Conservation (phyloP, 2,113 vertebrate genomes). For the Halcyon senegalensis region DNA sequence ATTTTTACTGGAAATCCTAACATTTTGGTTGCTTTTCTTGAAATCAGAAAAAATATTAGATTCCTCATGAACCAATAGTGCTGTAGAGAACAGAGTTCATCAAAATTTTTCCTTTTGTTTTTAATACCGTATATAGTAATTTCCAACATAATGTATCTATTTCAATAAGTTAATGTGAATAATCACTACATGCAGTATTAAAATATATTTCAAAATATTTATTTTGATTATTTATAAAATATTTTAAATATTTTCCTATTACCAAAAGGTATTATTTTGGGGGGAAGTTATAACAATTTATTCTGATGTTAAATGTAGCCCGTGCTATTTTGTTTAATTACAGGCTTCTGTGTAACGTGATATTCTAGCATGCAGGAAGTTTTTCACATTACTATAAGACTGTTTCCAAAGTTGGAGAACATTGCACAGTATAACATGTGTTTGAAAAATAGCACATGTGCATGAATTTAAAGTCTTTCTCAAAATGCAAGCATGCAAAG, state of each 20-base stretch:
- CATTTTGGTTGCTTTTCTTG: background rate
- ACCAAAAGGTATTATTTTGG: background rate
- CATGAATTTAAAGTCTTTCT: background rate
- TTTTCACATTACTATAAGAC: background rate
- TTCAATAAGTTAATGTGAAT: background rate
- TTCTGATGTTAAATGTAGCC: background rate
- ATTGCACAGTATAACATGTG: background rate
- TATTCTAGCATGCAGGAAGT: background rate
- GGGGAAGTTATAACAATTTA: background rate
- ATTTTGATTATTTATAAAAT: background rate
- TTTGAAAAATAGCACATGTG: slow-evolving; percentile 3
- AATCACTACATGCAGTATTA: background rate
- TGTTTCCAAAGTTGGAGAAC: background rate
- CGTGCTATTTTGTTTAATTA: background rate
- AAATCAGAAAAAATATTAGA: background rate
- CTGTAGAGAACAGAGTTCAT: background rate
- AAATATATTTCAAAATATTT: background rate
- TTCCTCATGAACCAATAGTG: background rate
- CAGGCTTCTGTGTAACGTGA: background rate
- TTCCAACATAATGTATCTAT: background rate
- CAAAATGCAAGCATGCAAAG: background rate
- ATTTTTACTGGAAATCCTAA: background rate
- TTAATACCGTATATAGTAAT: background rate
- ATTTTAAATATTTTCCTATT: background rate
- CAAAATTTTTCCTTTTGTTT: background rate